Evolutionary conservation across 2,888 invertebrate species (phyloP).

Genomic region (Xylota sylvarum): DNA sequence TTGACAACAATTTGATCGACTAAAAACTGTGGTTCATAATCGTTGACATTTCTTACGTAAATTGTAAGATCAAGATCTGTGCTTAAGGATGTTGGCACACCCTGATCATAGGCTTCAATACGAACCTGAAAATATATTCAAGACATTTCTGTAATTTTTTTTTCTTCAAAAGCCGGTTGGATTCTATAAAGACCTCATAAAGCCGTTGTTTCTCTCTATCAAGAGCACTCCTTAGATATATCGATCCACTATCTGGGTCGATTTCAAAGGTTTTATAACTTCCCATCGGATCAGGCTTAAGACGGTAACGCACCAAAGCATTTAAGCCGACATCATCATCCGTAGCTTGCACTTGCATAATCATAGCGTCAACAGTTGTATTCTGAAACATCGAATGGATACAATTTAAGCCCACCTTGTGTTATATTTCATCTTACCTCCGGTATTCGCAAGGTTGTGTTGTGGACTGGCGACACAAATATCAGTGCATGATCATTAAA

Average conservation of each 20-base stretch:
- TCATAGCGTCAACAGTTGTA: slow-evolving; percentile 92
- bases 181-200: slow-evolving; percentile 89
- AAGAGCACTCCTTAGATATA: slow-evolving; percentile 89
- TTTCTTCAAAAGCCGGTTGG: no score
- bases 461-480: slow-evolving; percentile 93
- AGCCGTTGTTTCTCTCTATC: slow-evolving; percentile 94
- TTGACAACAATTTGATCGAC: slow-evolving; percentile 89
- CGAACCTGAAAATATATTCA: slow-evolving; percentile 88
- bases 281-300: slow-evolving; percentile 92
- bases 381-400: slow-evolving; percentile 87
- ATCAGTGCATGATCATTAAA: slow-evolving; percentile 95
- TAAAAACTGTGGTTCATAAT: slow-evolving; percentile 94
- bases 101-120: slow-evolving; percentile 95
- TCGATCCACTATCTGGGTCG: slow-evolving; percentile 91
- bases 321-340: slow-evolving; percentile 96
- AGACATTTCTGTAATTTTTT: background rate
- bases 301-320: slow-evolving; percentile 94
- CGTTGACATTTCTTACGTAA: slow-evolving; percentile 95
- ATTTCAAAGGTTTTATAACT: slow-evolving; percentile 93
- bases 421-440: slow-evolving; percentile 87
- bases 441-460: slow-evolving; percentile 93
- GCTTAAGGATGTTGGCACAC: slow-evolving; percentile 93
- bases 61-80: slow-evolving; percentile 94
- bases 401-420: background rate
- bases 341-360: slow-evolving; percentile 92